A percentile compares a stretch with the other conserved stretches of the same genome.
phyloP scores from a whole-genome alignment of 2,797 vertebrate species.

The Premnoplex brunnescens region DNA sequence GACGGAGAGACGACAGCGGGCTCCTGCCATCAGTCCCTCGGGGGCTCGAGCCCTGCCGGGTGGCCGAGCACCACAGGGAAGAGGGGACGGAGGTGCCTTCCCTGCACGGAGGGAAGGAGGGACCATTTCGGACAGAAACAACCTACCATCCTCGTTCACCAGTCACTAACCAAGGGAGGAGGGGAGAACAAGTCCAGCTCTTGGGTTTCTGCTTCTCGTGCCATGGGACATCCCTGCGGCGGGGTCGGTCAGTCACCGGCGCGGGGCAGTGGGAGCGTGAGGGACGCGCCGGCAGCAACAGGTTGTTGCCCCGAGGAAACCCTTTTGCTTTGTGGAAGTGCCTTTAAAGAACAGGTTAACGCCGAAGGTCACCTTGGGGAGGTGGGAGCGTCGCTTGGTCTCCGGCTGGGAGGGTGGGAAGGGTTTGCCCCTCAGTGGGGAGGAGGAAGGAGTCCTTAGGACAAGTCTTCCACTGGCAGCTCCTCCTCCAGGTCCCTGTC shows the following conservation, averaged over 20 bases:
- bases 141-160: conserved; percentile 69
- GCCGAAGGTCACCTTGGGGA: conserved; percentile 65
- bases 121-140: conserved; percentile 54
- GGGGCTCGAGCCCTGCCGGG: background rate
- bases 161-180: conserved; percentile 57
- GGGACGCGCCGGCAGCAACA: conserved; percentile 22
- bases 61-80: background rate
- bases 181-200: conserved; percentile 53
- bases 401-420: conserved; percentile 47
- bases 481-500: conserved; percentile 96
- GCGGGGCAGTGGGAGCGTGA: conserved; percentile 16
- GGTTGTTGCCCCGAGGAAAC: conserved; percentile 35
- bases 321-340: conserved; percentile 68
- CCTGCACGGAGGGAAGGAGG: background rate
- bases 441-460: conserved; percentile 75
- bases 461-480: conserved; percentile 88
- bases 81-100: background rate
- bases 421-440: conserved; percentile 56
- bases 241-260: conserved; percentile 45
- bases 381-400: conserved; percentile 57
- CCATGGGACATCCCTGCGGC: background rate
- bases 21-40: background rate
- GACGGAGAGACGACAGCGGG: background rate
- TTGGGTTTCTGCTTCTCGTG: conserved; percentile 11
- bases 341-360: conserved; percentile 48